Percentiles rank a stretch among this genome's conserved stretches.
phyloP scores from a whole-genome alignment of 2,113 vertebrate genomes.

The Oncorhynchus nerka region DNA sequence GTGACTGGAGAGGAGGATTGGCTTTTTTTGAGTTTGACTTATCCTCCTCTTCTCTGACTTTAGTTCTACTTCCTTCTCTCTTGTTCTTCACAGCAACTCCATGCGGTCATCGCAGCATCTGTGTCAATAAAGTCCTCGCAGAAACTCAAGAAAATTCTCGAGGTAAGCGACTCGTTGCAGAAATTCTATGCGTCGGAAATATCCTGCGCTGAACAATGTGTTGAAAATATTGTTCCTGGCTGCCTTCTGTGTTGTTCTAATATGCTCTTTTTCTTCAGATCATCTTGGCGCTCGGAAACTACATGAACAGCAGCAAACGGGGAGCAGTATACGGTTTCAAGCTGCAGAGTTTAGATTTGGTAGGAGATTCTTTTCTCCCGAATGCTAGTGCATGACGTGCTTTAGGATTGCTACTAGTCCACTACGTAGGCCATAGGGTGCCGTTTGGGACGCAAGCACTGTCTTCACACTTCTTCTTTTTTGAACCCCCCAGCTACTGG shows the following conservation, averaged over 20 bases:
- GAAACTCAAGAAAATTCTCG: conserved; percentile 93
- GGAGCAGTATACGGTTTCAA: conserved; percentile 99
- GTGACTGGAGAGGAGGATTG: neutral
- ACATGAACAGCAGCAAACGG: conserved; percentile 99
- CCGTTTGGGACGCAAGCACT: neutral
- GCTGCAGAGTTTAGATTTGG: conserved; percentile 96
- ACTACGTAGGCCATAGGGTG: neutral
- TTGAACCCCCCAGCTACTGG: conserved; percentile 78
- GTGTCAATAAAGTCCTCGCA: conserved; percentile 95
- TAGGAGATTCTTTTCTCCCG: conserved; percentile 43
- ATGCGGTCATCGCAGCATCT: conserved; percentile 92
- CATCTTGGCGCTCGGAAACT: conserved; percentile 96
- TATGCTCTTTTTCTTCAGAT: conserved; percentile 73
- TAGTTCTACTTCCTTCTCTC: neutral
- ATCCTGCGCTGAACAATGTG: neutral
- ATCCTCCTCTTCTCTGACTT: neutral
- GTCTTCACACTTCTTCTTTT: neutral
- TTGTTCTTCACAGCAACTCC: conserved; percentile 82
- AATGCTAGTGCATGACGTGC: neutral
- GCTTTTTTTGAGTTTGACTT: neutral
- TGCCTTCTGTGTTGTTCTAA: neutral
- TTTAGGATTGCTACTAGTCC: too few species aligned
- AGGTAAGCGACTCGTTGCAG: conserved; percentile 69
- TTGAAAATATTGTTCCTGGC: neutral
- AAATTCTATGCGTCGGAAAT: neutral